Percentiles rank a stretch among this genome's conserved stretches.
Conservation (phyloP, 2,113 vertebrate species). For the Nannospalax galili region DNA sequence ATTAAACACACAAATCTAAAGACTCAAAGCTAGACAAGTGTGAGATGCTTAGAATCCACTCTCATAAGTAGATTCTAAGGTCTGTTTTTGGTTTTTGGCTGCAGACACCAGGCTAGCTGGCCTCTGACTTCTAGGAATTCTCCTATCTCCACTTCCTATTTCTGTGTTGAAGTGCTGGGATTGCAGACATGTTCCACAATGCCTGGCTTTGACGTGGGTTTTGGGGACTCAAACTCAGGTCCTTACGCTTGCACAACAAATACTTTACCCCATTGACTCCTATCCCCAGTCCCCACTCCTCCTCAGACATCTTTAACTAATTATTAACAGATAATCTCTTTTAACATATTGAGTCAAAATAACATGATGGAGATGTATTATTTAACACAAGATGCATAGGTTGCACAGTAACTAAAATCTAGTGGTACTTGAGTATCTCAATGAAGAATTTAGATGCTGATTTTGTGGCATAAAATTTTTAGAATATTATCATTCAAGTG, state of each 20-base stretch:
- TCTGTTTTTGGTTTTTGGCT: background rate
- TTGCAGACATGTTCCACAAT: background rate
- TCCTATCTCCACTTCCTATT: background rate
- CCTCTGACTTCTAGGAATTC: background rate
- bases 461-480: background rate
- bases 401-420: background rate
- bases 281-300: background rate
- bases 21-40: background rate
- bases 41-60: background rate
- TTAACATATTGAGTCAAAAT: background rate
- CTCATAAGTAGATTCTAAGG: background rate
- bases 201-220: background rate
- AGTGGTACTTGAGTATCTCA: background rate
- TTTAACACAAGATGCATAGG: background rate
- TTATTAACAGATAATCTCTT: background rate
- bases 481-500: background rate
- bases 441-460: slow-evolving; percentile 18
- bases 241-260: background rate
- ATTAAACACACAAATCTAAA: background rate
- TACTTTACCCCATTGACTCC: background rate
- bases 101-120: background rate
- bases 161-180: background rate
- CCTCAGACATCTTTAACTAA: background rate
- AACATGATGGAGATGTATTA: background rate
- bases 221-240: background rate